Evolutionary conservation across 2,113 vertebrate genomes (phyloP).

Genomic region (Paramormyrops kingsleyae): DNA sequence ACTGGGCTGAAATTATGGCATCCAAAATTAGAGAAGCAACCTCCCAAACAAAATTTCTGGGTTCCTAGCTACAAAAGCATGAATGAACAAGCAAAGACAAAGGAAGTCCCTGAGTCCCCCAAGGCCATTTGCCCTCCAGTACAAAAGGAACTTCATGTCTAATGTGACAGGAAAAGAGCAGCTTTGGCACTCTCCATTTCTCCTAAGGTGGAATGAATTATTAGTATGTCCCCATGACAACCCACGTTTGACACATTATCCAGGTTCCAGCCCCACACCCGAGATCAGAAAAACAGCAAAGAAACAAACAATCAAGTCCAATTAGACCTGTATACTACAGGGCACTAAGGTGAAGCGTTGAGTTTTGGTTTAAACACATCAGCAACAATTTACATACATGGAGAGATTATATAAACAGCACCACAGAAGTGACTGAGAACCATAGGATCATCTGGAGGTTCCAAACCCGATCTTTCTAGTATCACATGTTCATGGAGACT

Average conservation of each 20-base stretch:
- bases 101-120: background rate
- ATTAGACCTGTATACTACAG: background rate
- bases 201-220: background rate
- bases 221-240: slow-evolving; percentile 11
- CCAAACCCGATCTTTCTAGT: background rate
- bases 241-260: background rate
- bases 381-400: background rate
- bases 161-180: background rate
- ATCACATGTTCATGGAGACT: background rate
- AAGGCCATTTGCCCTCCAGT: background rate
- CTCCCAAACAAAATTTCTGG: background rate
- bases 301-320: background rate
- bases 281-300: background rate
- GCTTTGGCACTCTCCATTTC: background rate
- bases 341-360: background rate
- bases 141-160: background rate
- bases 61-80: background rate
- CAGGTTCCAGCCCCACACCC: background rate
- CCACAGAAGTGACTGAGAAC: background rate
- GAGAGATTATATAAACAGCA: background rate
- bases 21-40: background rate
- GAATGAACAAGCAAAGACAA: background rate
- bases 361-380: background rate
- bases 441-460: background rate
- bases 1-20: background rate